Evolutionary conservation across 2,797 vertebrate species (phyloP).

Genomic region (Channallabes apus): DNA sequence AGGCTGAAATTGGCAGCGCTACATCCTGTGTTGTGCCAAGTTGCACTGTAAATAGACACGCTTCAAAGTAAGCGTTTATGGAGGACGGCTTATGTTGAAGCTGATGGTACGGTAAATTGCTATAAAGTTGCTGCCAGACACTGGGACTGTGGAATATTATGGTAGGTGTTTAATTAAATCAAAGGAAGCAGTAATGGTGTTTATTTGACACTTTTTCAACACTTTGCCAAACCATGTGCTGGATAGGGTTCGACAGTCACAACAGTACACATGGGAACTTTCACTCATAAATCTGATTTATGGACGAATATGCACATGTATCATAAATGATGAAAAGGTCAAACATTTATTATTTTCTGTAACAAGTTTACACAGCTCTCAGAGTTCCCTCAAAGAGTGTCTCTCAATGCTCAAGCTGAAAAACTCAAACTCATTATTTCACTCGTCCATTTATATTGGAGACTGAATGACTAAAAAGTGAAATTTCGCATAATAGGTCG

Average conservation of each 20-base stretch:
- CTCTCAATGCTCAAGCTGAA: too few species aligned
- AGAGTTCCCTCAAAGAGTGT: too few species aligned
- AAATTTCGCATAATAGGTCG: too few species aligned
- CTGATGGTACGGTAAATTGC: slow-evolving; percentile 29
- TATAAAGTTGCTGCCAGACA: slow-evolving; percentile 29
- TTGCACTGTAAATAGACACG: slow-evolving; percentile 30
- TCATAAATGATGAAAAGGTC: neutral
- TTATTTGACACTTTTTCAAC: slow-evolving; percentile 21
- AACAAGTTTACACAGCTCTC: too few species aligned
- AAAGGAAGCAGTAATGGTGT: slow-evolving; percentile 4
- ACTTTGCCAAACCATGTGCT: neutral
- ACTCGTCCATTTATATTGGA: too few species aligned
- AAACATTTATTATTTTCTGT: too few species aligned
- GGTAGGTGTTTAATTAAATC: slow-evolving; percentile 14
- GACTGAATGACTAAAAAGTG: too few species aligned
- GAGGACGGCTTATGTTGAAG: slow-evolving; percentile 17
- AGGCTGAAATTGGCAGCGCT: slow-evolving; percentile 33
- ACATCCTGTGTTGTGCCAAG: slow-evolving; percentile 20
- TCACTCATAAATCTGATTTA: neutral
- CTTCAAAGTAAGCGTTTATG: slow-evolving; percentile 27
- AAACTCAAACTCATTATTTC: too few species aligned
- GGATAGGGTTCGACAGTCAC: neutral
- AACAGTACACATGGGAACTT: neutral
- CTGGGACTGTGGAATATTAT: slow-evolving; percentile 17
- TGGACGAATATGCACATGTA: neutral